phyloP scores from a whole-genome alignment of 2,888 invertebrate genomes.

The Conchocele bisecta region DNA sequence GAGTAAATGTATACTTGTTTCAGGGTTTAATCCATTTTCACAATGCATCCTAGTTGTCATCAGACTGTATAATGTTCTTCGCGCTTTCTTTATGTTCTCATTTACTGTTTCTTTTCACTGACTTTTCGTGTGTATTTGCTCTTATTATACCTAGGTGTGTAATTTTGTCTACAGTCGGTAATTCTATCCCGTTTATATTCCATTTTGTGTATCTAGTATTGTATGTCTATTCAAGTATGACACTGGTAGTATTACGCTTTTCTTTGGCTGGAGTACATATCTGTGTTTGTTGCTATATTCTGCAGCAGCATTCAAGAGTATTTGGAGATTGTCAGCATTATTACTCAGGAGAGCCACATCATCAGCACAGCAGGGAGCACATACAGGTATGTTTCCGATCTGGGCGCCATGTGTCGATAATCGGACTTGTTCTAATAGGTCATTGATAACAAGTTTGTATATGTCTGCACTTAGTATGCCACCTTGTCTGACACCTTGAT shows the following conservation, averaged over 20 bases:
- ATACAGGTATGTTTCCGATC: slow-evolving; percentile 4
- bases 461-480: slow-evolving; percentile 19
- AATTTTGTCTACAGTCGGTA: too few species aligned
- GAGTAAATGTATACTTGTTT: slow-evolving; percentile 2
- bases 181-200: too few species aligned
- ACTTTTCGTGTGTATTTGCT: not conserved
- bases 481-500: slow-evolving; percentile 16
- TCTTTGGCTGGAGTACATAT: slow-evolving; percentile 5
- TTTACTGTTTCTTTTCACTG: not conserved
- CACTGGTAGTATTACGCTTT: slow-evolving; percentile 6
- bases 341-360: not conserved
- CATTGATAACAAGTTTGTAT: slow-evolving; percentile 10
- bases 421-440: not conserved
- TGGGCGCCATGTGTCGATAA: not conserved
- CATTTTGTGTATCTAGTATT: too few species aligned
- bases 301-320: not conserved
- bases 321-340: not conserved
- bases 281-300: not conserved
- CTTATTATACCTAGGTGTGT: slow-evolving; percentile 7
- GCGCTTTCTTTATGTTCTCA: slow-evolving; percentile 11
- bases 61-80: slow-evolving; percentile 13
- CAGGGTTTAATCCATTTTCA: slow-evolving; percentile 15
- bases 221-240: too few species aligned
- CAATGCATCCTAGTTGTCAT: slow-evolving; percentile 12
- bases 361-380: slow-evolving; percentile 13